phyloP scores from a whole-genome alignment of 2,797 vertebrate species.

The Apogon hyalosoma region DNA sequence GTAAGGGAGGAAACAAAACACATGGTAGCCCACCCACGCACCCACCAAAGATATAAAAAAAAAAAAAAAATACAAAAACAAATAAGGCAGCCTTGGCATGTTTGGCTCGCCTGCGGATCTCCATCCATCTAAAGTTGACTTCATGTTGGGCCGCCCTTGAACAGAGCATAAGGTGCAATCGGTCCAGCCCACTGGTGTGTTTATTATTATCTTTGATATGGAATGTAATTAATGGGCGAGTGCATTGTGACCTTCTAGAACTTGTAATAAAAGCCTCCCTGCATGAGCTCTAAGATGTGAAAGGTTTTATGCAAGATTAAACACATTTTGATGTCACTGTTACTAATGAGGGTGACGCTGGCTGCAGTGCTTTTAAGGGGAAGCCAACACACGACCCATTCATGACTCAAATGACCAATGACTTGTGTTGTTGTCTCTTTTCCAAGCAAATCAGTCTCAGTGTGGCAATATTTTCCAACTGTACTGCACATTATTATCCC shows the following conservation, averaged over 20 bases:
- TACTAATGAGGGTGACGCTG: constrained; percentile 68
- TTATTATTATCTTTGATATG: constrained; percentile 83
- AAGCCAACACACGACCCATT: constrained; percentile 28
- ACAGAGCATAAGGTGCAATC: constrained; percentile 68
- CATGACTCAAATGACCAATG: constrained; percentile 28
- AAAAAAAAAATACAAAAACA: constrained; percentile 15
- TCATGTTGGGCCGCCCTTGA: constrained; percentile 73
- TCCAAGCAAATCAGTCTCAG: constrained; percentile 37
- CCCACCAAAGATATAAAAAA: background rate
- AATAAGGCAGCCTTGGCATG: constrained; percentile 27
- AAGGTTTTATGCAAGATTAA: constrained; percentile 75
- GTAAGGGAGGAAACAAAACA: constrained; percentile 33
- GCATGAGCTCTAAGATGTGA: constrained; percentile 63
- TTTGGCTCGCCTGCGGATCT: constrained; percentile 61
- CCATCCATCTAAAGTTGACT: constrained; percentile 77
- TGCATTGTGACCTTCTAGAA: constrained; percentile 68
- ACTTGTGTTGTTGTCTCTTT: constrained; percentile 33
- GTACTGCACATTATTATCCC: background rate
- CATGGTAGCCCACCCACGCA: constrained; percentile 9
- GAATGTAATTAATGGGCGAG: constrained; percentile 81
- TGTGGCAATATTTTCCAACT: constrained; percentile 12
- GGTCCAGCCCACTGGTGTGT: constrained; percentile 66
- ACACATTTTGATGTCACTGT: constrained; percentile 67
- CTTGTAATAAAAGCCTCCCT: constrained; percentile 67
- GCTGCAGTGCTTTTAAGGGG: constrained; percentile 34